Base-by-base conservation (phyloP, 2,113 vertebrate species). In the Cavia aperea region DNA sequence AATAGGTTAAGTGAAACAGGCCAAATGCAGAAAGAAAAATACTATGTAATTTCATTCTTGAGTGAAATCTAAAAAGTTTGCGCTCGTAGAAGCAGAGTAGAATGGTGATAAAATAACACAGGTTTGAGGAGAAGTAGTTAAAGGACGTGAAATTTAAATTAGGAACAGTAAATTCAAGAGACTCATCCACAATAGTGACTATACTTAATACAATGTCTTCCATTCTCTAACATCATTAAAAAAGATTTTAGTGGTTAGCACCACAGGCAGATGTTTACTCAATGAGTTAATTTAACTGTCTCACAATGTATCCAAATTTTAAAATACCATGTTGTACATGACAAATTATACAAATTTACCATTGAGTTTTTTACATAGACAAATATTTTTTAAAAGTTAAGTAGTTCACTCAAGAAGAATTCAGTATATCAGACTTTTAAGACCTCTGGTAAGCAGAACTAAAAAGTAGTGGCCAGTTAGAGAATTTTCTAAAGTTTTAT, bases 401-500 rank as follows among this genome's bases (percentile, higher is more conserved):
- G 31, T 39, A 73, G 56, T 39, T 87, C 90, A 36, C 23, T 63
- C 12, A 58, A 65, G 24, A 4, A 86, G 33, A 87, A 87, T 75
- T n/a, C 11, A 56, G n/a, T 58, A 16, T 51, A 72, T 79, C 81
- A 77, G 56, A 65, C 39, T 73, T 93, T 49, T 72, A 82, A 93
- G 66, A 88, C 24, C 43, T 89, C 21, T 72, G 56, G 49, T 54
- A 73, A 51, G 58, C 72, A 84, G 75, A 91, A 94, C 33, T 58
- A 73, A 93, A 93, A 88, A 24, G 36, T 33, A 75, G 58, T 29
- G 86, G 46, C 43, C 63, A 86, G 39, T 70, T 68, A 81, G n/a
- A 78, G 81, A 93, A 89, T 93, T 23, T 24, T 62, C 16, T 82
- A 24, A 73, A 83, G 15, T 89, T 60, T 93, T 49, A 88, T 24